phyloP scores from a whole-genome alignment of 2,888 invertebrate genomes.

The Drosophila multiciliata region DNA sequence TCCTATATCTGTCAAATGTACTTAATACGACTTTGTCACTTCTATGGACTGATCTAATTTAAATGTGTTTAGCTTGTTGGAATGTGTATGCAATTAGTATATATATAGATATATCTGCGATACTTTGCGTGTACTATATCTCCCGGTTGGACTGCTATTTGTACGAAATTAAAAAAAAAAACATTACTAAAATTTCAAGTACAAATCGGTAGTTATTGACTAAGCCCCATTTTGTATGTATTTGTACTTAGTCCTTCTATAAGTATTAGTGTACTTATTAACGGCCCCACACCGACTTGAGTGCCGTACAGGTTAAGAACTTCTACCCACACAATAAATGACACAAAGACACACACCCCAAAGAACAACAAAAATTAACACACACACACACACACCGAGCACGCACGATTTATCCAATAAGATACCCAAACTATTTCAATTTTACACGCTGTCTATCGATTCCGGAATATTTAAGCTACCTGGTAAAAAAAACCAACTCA shows the following conservation, averaged over 20 bases:
- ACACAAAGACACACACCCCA: background rate
- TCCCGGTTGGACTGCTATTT: slow-evolving; percentile 49
- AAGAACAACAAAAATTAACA: background rate
- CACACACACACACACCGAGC: slow-evolving; percentile 27
- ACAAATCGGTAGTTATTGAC: slow-evolving; percentile 41
- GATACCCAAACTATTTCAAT: slow-evolving; percentile 17
- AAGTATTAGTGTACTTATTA: slow-evolving; percentile 15
- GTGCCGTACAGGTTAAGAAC: slow-evolving; percentile 54
- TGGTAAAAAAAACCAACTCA: slow-evolving; percentile 38
- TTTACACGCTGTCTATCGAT: slow-evolving; percentile 66
- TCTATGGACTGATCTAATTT: slow-evolving; percentile 54
- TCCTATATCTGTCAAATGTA: slow-evolving; percentile 56
- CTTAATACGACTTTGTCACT: slow-evolving; percentile 57
- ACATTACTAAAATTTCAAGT: slow-evolving; percentile 44
- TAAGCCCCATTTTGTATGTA: slow-evolving; percentile 30
- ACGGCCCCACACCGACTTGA: slow-evolving; percentile 64
- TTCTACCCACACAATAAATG: slow-evolving; percentile 9
- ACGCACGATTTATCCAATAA: slow-evolving; percentile 31
- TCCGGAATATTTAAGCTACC: slow-evolving; percentile 79
- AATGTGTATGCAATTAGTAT: slow-evolving; percentile 70
- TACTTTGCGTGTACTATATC: slow-evolving; percentile 48
- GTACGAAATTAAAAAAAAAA: slow-evolving; percentile 50
- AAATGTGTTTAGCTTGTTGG: slow-evolving; percentile 62
- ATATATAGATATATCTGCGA: slow-evolving; percentile 30
- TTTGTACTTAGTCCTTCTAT: slow-evolving; percentile 35